A percentile compares a stretch with the other conserved stretches of the same genome.
Conservation (phyloP, 2,113 vertebrate genomes). For the Paradoxurus hermaphroditus region DNA sequence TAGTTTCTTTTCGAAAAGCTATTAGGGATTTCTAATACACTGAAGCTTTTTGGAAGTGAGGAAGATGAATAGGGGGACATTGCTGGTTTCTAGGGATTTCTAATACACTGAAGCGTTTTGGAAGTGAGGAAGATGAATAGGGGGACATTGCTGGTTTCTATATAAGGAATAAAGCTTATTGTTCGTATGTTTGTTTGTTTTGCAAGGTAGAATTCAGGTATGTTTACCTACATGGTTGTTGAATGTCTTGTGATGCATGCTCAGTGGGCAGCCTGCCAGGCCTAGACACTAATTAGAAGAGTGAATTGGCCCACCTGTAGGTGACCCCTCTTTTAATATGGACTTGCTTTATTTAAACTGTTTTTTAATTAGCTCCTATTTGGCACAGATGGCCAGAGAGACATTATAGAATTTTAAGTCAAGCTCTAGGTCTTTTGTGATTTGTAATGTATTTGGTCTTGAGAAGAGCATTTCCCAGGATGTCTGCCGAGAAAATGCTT, state of each 20-base stretch:
- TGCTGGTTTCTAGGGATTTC: neutral
- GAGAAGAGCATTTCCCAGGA: neutral
- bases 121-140: neutral
- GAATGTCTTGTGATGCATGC: neutral
- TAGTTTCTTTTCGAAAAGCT: neutral
- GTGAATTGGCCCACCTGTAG: neutral
- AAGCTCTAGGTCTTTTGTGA: neutral
- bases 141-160: neutral
- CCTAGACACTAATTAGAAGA: neutral
- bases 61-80: neutral
- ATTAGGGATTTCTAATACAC: neutral
- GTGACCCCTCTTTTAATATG: neutral
- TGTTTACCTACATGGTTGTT: neutral
- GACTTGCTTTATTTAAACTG: constrained; percentile 8
- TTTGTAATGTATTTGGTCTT: constrained; percentile 3
- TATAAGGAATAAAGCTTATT: neutral
- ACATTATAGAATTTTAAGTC: neutral
- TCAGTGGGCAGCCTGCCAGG: neutral
- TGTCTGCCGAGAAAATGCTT: constrained; percentile 34
- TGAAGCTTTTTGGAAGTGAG: neutral
- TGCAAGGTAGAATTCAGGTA: neutral
- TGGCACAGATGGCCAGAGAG: neutral
- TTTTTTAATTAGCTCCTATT: neutral
- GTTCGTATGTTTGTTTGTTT: neutral
- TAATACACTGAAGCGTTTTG: neutral